phyloP scores from a whole-genome alignment of 2,888 invertebrate species.

The Troides oblongomaculatus region DNA sequence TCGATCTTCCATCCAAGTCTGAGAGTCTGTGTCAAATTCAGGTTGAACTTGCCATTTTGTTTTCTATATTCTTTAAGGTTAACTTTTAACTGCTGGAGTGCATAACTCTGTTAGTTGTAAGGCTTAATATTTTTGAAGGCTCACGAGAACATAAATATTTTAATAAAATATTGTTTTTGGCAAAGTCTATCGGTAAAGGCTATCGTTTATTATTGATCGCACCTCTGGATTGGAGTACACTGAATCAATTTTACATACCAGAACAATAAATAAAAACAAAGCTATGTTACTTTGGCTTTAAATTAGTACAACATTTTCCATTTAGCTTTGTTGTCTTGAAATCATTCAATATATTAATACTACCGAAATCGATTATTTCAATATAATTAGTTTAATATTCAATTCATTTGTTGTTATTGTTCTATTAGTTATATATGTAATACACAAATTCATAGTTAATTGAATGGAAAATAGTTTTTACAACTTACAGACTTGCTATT shows the following conservation, averaged over 20 bases:
- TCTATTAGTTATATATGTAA: background rate
- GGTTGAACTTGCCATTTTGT: slow-evolving; percentile 54
- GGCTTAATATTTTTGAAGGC: too few relatives aligned
- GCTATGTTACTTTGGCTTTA: background rate
- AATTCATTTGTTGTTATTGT: background rate
- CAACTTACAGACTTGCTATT: slow-evolving; percentile 11
- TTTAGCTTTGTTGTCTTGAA: background rate
- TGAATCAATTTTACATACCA: background rate
- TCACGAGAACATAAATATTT: too few relatives aligned
- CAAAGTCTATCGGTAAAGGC: too few relatives aligned
- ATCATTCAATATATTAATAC: background rate
- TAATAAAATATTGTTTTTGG: too few relatives aligned
- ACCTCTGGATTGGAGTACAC: too few relatives aligned
- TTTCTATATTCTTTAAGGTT: slow-evolving; percentile 50
- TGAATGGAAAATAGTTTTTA: background rate
- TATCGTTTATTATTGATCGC: too few relatives aligned
- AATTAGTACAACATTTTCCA: background rate
- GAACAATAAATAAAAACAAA: slow-evolving; percentile 11
- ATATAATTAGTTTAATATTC: background rate
- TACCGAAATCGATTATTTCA: background rate
- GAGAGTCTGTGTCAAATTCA: slow-evolving; percentile 65
- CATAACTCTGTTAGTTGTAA: slow-evolving; percentile 7
- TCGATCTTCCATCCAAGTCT: slow-evolving; percentile 37
- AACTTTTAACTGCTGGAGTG: slow-evolving; percentile 30
- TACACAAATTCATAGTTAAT: background rate